Evolutionary conservation across 1,140 invertebrate genomes (phyloP).

Genomic region (Drosophila orena): DNA sequence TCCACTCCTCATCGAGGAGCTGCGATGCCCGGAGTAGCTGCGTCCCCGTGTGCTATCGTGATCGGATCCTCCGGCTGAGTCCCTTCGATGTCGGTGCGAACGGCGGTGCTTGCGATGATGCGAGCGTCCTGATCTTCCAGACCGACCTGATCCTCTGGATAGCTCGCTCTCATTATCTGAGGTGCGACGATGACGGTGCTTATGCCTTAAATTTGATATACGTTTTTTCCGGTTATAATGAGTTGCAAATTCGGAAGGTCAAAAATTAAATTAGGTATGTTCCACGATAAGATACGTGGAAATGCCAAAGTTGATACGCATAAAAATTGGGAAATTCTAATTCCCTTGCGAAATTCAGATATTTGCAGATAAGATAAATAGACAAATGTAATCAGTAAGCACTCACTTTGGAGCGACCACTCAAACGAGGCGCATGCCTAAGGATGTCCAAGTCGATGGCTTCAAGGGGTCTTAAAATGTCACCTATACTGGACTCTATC

Average conservation of each 20-base stretch:
- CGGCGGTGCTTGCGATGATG: conserved; percentile 89
- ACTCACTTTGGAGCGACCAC: not conserved
- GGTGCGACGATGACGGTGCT: conserved; percentile 90
- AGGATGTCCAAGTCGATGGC: conserved; percentile 4
- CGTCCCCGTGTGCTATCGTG: conserved; percentile 85
- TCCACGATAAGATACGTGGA: conserved; percentile 1
- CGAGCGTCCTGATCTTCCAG: conserved; percentile 88
- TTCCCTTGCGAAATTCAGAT: not conserved
- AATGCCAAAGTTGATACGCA: not conserved
- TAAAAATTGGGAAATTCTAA: not conserved
- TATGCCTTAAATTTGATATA: conserved; percentile 87
- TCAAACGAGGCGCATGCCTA: not conserved
- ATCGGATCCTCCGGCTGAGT: conserved; percentile 86
- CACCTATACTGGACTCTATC: conserved; percentile 16
- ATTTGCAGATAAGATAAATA: conserved; percentile 13
- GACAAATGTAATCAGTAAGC: conserved; percentile 5
- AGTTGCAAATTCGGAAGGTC: not conserved
- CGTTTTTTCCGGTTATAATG: too few species aligned
- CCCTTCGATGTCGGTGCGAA: conserved; percentile 86
- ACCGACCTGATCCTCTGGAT: conserved; percentile 92
- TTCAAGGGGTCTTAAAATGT: conserved; percentile 6
- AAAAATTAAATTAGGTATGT: too few species aligned
- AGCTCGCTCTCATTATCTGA: conserved; percentile 96
- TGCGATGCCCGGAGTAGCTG: conserved; percentile 85
- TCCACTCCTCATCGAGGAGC: conserved; percentile 79